Evolutionary conservation across 2,888 invertebrate genomes (phyloP), one percentile per base, ranked within the genome.

Genomic region (Tinea semifulvella): DNA sequence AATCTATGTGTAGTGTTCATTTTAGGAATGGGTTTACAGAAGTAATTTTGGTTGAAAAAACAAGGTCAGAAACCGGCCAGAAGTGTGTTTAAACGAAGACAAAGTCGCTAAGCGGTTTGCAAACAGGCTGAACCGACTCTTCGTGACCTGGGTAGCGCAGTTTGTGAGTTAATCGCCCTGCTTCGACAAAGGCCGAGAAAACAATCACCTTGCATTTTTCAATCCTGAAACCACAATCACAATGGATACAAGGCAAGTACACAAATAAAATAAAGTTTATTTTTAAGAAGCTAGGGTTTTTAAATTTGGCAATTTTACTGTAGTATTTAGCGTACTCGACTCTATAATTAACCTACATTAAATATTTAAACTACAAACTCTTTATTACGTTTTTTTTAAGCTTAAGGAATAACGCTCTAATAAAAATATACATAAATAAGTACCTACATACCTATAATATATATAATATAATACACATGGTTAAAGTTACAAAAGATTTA

Each of bases 31-130:
- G 62, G 66, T 69, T 66, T 64, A 58, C 64, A 52, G 46, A 64
- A 68, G 57, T 65, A 64, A 68, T 72, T 69, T 64, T 53, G 62
- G 63, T 55, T 56, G 57, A 58, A 52, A 54, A n/a, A 28, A 36
- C 45, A 72, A 75, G 70, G 72, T 71, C 72, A 65, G 68, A 68
- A 72, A 68, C 69, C 68, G 55, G 65, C 31, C 31, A 31, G 68
- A 67, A 71, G 73, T 72, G 72, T 64, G 72, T 26, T 31, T 68
- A 73, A 63, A 67, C 65, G 63, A 67, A 66, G 63, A 68, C 68
- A 63, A 68, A 60, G 53, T 59, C 69, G 76, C 60, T 79, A 79
- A 79, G 77, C 79, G 66, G 57, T 67, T 55, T 60, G 58, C 74
- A 77, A 79, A 79, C 69, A 79, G 53, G 58, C 58, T 66, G 64